Conservation (phyloP, 2,113 vertebrate species). For the Pampusana beccarii region DNA sequence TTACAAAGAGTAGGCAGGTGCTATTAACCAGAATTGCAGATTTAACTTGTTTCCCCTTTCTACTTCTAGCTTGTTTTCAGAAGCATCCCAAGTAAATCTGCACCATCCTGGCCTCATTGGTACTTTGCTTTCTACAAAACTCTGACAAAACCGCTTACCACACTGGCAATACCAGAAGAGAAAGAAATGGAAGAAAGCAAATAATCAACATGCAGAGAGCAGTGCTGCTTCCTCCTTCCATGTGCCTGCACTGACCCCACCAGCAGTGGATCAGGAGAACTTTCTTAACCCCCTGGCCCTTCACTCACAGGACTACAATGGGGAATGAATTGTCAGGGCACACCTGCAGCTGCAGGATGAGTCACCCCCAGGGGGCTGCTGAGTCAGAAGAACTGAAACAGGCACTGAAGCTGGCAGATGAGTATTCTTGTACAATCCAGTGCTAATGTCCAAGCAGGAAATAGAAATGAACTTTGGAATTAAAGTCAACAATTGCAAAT, state of each 20-base stretch:
- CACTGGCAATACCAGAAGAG: neutral
- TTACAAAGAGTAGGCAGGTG: neutral
- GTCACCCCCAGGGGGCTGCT: slow-evolving; percentile 52
- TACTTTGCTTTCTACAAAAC: neutral
- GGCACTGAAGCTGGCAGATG: slow-evolving; percentile 35
- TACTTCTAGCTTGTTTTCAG: neutral
- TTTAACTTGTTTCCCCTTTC: neutral
- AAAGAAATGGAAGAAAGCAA: neutral
- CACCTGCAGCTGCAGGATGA: slow-evolving; percentile 59
- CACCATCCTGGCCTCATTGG: neutral
- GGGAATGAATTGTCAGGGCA: slow-evolving; percentile 21
- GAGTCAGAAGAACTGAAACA: slow-evolving; percentile 37
- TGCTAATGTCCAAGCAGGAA: slow-evolving; percentile 64
- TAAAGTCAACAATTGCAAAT: slow-evolving; percentile 49
- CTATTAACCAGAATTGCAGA: neutral
- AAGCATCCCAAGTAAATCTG: neutral
- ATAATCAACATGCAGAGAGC: neutral
- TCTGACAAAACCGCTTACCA: neutral
- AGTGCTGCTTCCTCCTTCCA: neutral
- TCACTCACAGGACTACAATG: neutral
- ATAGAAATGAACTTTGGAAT: slow-evolving; percentile 61
- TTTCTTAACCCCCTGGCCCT: slow-evolving; percentile 14
- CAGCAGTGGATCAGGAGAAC: neutral
- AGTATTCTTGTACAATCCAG: slow-evolving; percentile 43
- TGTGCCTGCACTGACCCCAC: neutral